Evolutionary conservation across 2,888 invertebrate genomes (phyloP).

Genomic region (Cosmia trapezina): DNA sequence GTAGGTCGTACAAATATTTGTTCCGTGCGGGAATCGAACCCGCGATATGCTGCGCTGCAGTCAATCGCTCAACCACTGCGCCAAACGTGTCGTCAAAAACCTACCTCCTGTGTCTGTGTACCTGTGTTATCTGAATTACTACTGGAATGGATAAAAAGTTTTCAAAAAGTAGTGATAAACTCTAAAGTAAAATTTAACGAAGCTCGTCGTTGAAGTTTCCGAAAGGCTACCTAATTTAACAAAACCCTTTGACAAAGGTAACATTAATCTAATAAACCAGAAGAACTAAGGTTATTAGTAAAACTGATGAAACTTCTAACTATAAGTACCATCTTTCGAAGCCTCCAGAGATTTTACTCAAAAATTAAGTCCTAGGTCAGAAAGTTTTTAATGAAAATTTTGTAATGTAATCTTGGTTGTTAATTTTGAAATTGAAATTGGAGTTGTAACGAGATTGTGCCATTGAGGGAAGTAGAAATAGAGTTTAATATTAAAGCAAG

Average conservation of each 20-base stretch:
- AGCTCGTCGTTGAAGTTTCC: background rate
- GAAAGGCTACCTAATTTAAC: background rate
- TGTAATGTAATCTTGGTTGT: slow-evolving; percentile 12
- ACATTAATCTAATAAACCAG: slow-evolving; percentile 22
- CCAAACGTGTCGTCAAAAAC: too few species aligned
- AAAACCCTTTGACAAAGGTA: slow-evolving; percentile 4
- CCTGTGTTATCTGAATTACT: background rate
- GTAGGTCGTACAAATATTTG: too few species aligned
- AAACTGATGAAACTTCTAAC: slow-evolving; percentile 29
- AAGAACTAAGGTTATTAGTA: slow-evolving; percentile 9
- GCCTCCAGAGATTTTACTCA: background rate
- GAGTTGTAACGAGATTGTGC: background rate
- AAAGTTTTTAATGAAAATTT: slow-evolving; percentile 35
- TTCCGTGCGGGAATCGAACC: too few species aligned
- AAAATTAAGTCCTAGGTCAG: slow-evolving; percentile 23
- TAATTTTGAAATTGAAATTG: background rate
- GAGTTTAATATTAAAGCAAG: background rate
- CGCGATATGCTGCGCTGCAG: too few species aligned
- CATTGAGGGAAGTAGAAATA: background rate
- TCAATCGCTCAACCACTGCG: too few species aligned
- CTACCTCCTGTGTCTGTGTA: too few species aligned
- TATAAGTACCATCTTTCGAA: slow-evolving; percentile 8
- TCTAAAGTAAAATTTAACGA: background rate
- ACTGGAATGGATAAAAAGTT: too few species aligned
- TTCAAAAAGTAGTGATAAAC: background rate